A percentile compares a stretch with the other conserved stretches of the same genome.
These are phyloP conservation scores for Dolichotis patagonum DNA, from an alignment of 2,113 vertebrate species.

Conservation along the genomic window DNA sequence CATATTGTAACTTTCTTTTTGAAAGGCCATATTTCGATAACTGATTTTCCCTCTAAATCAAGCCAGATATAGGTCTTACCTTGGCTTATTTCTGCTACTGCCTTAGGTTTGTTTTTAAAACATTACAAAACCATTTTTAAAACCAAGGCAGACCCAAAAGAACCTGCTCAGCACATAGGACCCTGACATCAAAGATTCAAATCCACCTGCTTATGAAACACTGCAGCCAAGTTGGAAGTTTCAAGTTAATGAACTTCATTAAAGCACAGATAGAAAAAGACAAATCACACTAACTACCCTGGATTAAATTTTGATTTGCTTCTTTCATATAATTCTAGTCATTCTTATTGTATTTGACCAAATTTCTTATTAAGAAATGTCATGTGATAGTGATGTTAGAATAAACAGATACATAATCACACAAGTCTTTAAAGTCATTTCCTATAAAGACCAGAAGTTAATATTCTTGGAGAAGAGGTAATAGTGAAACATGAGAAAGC, in stretches of 20 bases:
- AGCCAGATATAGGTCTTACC: neutral
- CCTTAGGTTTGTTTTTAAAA: conserved; percentile 32
- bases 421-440: neutral
- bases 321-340: neutral
- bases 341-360: neutral
- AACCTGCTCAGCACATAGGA: neutral
- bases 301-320: conserved; percentile 13
- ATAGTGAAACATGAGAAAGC: neutral
- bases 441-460: neutral
- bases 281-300: neutral
- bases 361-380: conserved; percentile 24
- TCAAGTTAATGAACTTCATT: neutral
- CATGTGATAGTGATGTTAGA: neutral
- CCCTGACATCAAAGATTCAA: neutral
- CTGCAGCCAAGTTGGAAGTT: neutral
- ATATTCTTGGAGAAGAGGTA: conserved; percentile 15
- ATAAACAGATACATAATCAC: neutral
- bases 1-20: neutral
- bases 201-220: neutral
- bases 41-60: neutral
- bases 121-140: conserved; percentile 15
- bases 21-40: neutral
- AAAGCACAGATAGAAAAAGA: neutral
- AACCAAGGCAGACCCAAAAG: neutral
- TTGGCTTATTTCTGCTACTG: conserved; percentile 33